Conservation (phyloP, 2,888 invertebrate genomes). For the Bibio marci region DNA sequence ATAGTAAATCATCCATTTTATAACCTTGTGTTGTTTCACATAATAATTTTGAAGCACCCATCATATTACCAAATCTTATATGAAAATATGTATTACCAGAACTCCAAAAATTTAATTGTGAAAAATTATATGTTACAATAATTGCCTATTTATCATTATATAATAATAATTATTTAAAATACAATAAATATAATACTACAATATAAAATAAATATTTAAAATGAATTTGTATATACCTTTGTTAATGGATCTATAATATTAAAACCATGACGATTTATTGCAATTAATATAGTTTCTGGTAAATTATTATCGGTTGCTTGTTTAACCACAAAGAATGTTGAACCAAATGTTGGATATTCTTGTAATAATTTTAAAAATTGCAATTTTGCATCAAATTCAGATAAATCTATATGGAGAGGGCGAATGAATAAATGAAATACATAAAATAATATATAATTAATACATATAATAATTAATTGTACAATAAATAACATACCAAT, state of each 20-base stretch:
- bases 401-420: slow-evolving; percentile 34
- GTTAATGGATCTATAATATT: slow-evolving; percentile 75
- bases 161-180: no score
- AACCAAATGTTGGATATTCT: slow-evolving; percentile 72
- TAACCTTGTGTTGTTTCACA: slow-evolving; percentile 88
- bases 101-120: slow-evolving; percentile 85
- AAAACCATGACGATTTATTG: slow-evolving; percentile 82
- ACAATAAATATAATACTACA: no score
- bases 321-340: slow-evolving; percentile 88
- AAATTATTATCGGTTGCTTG: slow-evolving; percentile 76
- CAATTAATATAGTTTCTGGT: slow-evolving; percentile 73
- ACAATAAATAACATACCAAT: slow-evolving; percentile 18
- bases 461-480: background rate
- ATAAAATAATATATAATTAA: slow-evolving; percentile 2
- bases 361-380: slow-evolving; percentile 47
- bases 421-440: no score
- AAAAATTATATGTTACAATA: slow-evolving; percentile 68
- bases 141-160: slow-evolving; percentile 55
- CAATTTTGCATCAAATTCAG: slow-evolving; percentile 59
- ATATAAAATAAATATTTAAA: slow-evolving; percentile 11
- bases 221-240: slow-evolving; percentile 39
- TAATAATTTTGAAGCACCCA: slow-evolving; percentile 71
- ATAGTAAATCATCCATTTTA: slow-evolving; percentile 91
- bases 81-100: slow-evolving; percentile 92
- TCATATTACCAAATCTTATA: slow-evolving; percentile 87